phyloP scores from a whole-genome alignment of 2,888 invertebrate species.

The Gisinianus flammeolus region DNA sequence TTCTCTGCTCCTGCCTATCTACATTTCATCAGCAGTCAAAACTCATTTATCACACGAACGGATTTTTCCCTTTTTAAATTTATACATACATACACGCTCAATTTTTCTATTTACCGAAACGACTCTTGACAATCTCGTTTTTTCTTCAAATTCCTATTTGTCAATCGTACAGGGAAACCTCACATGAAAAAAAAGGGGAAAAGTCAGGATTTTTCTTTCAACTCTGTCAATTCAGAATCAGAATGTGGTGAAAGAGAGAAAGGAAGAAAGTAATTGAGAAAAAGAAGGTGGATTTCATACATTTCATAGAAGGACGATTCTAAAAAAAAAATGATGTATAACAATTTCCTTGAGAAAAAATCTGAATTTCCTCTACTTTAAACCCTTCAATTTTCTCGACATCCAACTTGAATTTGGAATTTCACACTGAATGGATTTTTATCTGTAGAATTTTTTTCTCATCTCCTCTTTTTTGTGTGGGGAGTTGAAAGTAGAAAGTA shows the following conservation, averaged over 20 bases:
- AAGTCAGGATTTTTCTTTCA: no score
- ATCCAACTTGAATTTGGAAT: neutral
- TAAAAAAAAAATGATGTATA: neutral
- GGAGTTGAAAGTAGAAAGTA: no score
- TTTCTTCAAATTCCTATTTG: no score
- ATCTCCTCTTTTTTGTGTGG: no score
- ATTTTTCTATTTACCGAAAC: no score
- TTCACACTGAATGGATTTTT: constrained; percentile 1
- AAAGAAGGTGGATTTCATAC: neutral
- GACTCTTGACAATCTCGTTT: no score
- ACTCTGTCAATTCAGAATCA: no score
- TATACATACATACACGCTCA: no score
- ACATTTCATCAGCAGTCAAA: no score
- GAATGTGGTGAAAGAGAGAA: neutral
- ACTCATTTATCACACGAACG: no score
- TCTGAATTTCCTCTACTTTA: neutral
- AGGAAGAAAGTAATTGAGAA: neutral
- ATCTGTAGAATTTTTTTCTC: neutral
- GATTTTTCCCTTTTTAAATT: no score
- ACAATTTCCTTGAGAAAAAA: neutral
- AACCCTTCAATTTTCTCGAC: neutral
- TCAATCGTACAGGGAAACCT: no score
- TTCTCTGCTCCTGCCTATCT: neutral
- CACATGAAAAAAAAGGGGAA: neutral
- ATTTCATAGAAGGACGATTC: neutral